These are phyloP conservation scores for Salarias fasciatus DNA, from an alignment of 2,797 vertebrate species.

Conservation along the genomic window DNA sequence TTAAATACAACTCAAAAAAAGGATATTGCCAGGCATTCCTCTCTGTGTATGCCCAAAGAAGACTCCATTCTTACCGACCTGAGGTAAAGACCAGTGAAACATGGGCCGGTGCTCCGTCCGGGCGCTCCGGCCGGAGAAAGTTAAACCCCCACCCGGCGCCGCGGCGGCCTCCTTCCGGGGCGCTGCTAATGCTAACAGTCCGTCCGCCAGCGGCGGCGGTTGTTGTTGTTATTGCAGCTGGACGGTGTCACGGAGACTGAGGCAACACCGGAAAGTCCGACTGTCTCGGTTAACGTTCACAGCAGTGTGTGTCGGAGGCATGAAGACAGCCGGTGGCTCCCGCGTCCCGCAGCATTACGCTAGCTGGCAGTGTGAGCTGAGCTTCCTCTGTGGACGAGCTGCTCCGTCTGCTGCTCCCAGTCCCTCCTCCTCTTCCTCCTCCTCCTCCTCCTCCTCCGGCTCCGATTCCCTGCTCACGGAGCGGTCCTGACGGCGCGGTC, in stretches of 20 bases:
- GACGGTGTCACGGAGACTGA: constrained; percentile 15
- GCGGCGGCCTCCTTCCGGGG: constrained; percentile 68
- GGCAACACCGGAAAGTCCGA: neutral
- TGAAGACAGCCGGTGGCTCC: neutral
- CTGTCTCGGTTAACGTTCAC: neutral
- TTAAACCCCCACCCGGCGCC: constrained; percentile 69
- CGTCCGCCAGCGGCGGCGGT: constrained; percentile 38
- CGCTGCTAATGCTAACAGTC: constrained; percentile 59
- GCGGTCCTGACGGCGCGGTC: too few species aligned
- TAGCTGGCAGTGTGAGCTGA: neutral
- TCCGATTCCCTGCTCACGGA: neutral
- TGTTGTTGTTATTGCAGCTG: constrained; percentile 18
- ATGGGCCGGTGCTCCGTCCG: constrained; percentile 25
- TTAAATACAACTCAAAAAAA: constrained; percentile 71
- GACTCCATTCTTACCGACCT: constrained; percentile 77
- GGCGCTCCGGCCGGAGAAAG: constrained; percentile 49
- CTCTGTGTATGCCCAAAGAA: constrained; percentile 64
- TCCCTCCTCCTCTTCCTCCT: too few species aligned
- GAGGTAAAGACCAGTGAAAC: constrained; percentile 24
- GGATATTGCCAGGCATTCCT: constrained; percentile 85
- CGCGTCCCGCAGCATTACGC: constrained; percentile 14
- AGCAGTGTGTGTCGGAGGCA: constrained; percentile 11
- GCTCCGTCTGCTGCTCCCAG: too few species aligned
- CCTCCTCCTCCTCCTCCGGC: neutral
- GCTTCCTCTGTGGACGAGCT: constrained; percentile 1